Evolutionary conservation across 2,888 invertebrate species (phyloP).

Genomic region (Orthonevra nobilis): DNA sequence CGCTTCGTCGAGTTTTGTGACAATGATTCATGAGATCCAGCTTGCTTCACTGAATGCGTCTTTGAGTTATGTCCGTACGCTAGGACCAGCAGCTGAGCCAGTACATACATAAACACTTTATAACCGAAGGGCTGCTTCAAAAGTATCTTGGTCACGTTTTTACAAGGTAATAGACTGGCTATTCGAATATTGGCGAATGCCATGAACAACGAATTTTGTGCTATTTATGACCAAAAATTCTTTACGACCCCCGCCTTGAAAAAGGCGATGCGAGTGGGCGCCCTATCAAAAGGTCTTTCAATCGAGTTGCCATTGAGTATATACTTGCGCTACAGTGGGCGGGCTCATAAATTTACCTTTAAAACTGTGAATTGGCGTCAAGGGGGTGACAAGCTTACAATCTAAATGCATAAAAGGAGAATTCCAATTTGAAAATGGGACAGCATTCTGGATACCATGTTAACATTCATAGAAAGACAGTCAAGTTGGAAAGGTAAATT

Average conservation of each 20-base stretch:
- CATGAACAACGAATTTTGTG: conserved; percentile 48
- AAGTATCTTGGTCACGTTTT: conserved; percentile 31
- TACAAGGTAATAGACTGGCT: conserved; percentile 38
- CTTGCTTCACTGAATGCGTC: conserved; percentile 41
- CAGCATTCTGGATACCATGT: neutral
- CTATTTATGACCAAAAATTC: conserved; percentile 39
- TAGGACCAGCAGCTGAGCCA: conserved; percentile 18
- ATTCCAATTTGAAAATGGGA: conserved; percentile 1
- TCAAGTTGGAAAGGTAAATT: too few species aligned
- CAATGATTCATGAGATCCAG: conserved; percentile 57
- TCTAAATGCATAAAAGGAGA: conserved; percentile 25
- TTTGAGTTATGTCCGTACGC: conserved; percentile 10
- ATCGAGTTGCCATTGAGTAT: conserved; percentile 40
- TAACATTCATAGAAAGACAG: too few species aligned
- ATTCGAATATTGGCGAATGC: conserved; percentile 28
- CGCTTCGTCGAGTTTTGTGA: conserved; percentile 59
- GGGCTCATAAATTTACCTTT: conserved; percentile 44
- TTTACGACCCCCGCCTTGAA: conserved; percentile 10
- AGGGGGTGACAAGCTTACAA: conserved; percentile 18
- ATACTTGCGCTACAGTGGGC: conserved; percentile 1
- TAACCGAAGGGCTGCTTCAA: conserved; percentile 29
- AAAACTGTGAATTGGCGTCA: conserved; percentile 37
- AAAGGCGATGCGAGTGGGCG: neutral
- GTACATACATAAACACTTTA: conserved; percentile 24
- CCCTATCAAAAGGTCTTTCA: conserved; percentile 29